A percentile compares a stretch with the other conserved stretches of the same genome.
These are phyloP conservation scores for Tachyglossus aculeatus DNA, from an alignment of 2,797 vertebrate genomes.

Conservation along the genomic window DNA sequence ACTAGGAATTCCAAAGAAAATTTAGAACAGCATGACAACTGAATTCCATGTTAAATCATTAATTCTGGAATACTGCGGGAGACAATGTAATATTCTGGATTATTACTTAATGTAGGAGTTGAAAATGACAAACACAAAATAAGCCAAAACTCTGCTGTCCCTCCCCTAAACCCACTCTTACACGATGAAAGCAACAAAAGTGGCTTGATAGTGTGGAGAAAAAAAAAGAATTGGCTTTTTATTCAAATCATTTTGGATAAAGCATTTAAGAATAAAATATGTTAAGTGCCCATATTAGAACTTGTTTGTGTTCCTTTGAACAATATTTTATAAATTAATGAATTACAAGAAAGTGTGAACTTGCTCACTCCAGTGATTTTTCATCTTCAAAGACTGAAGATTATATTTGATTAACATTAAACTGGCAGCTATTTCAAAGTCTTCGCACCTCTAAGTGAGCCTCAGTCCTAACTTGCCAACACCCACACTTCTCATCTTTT, in stretches of 20 bases:
- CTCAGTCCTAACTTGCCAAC: neutral
- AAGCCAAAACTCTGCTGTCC: neutral
- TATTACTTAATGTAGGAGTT: neutral
- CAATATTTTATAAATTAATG: neutral
- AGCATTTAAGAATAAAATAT: neutral
- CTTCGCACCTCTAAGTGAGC: neutral
- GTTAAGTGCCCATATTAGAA: slow-evolving; percentile 3
- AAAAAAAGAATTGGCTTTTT: neutral
- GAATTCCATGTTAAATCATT: neutral
- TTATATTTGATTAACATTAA: slow-evolving; percentile 2
- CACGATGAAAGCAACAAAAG: neutral
- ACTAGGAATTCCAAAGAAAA: slow-evolving; percentile 22
- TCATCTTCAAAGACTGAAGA: slow-evolving; percentile 4
- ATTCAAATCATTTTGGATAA: slow-evolving; percentile 8
- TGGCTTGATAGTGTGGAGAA: neutral
- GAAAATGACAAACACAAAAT: neutral
- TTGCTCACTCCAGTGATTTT: slow-evolving; percentile 1
- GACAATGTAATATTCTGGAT: slow-evolving; percentile 13
- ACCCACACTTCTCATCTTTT: neutral
- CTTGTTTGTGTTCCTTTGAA: slow-evolving; percentile 22
- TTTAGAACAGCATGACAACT: neutral
- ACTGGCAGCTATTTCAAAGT: neutral
- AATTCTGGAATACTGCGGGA: neutral
- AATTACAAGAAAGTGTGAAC: neutral
- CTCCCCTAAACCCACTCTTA: neutral